These are phyloP conservation scores for Embiotoca jacksoni DNA, from an alignment of 2,113 vertebrate species.

Conservation along the genomic window DNA sequence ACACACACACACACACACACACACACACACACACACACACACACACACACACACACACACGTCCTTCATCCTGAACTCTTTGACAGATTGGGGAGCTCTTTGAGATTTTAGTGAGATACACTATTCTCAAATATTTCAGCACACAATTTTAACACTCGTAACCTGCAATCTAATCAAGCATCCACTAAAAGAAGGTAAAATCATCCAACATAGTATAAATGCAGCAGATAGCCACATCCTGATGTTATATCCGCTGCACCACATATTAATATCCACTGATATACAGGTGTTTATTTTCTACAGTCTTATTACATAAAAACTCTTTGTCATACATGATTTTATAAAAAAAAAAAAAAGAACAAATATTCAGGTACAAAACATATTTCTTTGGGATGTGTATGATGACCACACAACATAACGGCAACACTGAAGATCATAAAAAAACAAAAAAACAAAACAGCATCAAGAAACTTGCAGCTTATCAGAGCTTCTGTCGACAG, in stretches of 20 bases:
- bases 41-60: too few relatives aligned
- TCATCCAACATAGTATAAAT: too few relatives aligned
- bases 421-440: slow-evolving; percentile 8
- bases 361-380: slow-evolving; percentile 60
- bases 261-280: neutral
- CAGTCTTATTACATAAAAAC: slow-evolving; percentile 35
- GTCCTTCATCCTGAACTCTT: neutral
- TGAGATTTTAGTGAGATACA: neutral
- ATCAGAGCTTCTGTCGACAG: neutral
- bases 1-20: too few relatives aligned
- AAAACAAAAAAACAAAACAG: slow-evolving; percentile 30
- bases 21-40: too few relatives aligned
- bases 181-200: neutral
- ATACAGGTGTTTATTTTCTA: slow-evolving; percentile 27
- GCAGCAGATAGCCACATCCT: too few relatives aligned
- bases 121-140: neutral
- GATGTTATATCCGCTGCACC: neutral
- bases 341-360: slow-evolving; percentile 3
- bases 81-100: slow-evolving; percentile 15
- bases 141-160: too few relatives aligned
- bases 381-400: slow-evolving; percentile 46
- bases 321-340: slow-evolving; percentile 16
- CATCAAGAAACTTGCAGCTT: slow-evolving; percentile 11
- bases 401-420: neutral
- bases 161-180: neutral